Base-by-base conservation (phyloP, 2,797 vertebrate genomes). In the Dipus sagitta region DNA sequence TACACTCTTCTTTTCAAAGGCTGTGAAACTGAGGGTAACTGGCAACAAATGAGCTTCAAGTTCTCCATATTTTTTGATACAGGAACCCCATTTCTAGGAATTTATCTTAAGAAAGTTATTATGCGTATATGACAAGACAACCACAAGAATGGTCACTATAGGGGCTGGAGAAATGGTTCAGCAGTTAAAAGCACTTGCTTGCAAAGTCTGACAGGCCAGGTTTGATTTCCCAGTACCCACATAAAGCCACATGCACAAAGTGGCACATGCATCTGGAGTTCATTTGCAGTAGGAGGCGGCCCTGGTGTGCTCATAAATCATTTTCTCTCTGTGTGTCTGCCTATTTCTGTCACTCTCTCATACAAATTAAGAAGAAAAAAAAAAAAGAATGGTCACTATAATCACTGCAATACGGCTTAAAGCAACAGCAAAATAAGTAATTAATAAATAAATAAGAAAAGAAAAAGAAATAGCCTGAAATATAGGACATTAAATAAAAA, bases 401-500 rank as follows among this genome's bases (percentile, higher is more conserved):
- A 30, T n/a, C 52, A 42, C 28, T 80, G 34, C 13, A 79, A 38
- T 68, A 80, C 13, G 88, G 67, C 34, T 79, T 38, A 34, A 21
- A 85, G 65, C 65, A 83, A 88, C 93, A 86, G 79, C 62, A 47
- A 47, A 47, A 47, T 47, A 47, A 47, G 9, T 47, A 47, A 47
- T 47, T 7, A 47, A 47, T 47, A 47, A 47, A 47, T 47, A 47
- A 47, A 47, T 47, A 47, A 47, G n/a, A n/a, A n/a, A n/a, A 54
- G 14, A 54, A 54, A 54, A 24, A 79, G 67, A 96, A 88, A 81
- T 26, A 18, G 87, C 11, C 34, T 78, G 54, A 88, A 83, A 86
- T 13, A 92, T 60, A 86, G 42, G 42, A 87, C n/a, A 68, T 62
- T 86, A 89, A 89, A 76, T 80, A 47, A 76, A 92, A 89, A 84